These are phyloP conservation scores for Papilio machaon DNA, from an alignment of 1,140 invertebrate genomes.

Conservation along the genomic window DNA sequence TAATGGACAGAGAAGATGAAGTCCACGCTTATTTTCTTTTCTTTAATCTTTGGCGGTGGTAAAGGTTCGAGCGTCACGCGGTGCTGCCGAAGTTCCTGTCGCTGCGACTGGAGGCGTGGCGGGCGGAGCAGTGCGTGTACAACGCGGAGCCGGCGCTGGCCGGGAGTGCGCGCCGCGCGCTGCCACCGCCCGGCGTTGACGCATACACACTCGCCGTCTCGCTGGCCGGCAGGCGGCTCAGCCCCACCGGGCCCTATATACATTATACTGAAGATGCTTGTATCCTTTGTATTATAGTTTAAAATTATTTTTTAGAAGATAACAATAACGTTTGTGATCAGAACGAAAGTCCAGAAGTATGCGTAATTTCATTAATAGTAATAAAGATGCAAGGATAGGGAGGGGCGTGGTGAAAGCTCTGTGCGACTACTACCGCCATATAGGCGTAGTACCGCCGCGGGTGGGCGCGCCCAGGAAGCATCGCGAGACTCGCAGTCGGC, in stretches of 20 bases:
- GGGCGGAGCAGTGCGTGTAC: constrained; percentile 90
- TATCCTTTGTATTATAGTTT: constrained; percentile 86
- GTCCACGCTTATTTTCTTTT: too few relatives aligned
- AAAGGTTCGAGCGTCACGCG: constrained; percentile 91
- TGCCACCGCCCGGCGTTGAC: constrained; percentile 86
- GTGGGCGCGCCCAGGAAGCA: constrained; percentile 56
- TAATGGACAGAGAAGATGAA: too few relatives aligned
- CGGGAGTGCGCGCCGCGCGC: constrained; percentile 91
- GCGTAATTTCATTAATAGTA: constrained; percentile 23
- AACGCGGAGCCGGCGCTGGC: constrained; percentile 92
- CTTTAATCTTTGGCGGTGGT: background rate
- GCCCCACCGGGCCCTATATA: constrained; percentile 84
- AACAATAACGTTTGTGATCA: too few relatives aligned
- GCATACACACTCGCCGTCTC: constrained; percentile 94
- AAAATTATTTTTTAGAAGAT: too few relatives aligned
- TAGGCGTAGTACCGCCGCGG: constrained; percentile 68
- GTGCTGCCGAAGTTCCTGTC: constrained; percentile 94
- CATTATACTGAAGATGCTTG: constrained; percentile 95
- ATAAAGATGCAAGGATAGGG: constrained; percentile 70
- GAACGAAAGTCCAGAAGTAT: too few relatives aligned
- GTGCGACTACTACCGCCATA: constrained; percentile 74
- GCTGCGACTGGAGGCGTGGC: constrained; percentile 92
- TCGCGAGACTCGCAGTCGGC: constrained; percentile 57
- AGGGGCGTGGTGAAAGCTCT: constrained; percentile 68
- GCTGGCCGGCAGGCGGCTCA: constrained; percentile 90